Conservation (phyloP, 2,113 vertebrate species). For the Meleagris gallopavo region DNA sequence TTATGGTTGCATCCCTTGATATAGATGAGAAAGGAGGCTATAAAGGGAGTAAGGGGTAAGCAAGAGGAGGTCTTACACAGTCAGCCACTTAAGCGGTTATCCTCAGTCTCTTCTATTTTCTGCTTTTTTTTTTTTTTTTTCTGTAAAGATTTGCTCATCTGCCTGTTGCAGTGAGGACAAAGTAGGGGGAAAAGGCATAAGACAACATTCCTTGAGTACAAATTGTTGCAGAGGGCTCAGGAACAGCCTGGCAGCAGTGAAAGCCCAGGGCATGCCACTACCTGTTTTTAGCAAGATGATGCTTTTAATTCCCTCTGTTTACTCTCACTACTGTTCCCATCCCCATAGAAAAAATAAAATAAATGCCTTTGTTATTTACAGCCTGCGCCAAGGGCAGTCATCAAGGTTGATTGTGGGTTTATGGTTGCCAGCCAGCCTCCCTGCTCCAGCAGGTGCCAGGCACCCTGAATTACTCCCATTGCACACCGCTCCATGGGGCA, state of each 20-base stretch:
- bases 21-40: not conserved
- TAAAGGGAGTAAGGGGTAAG: not conserved
- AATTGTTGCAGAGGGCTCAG: not conserved
- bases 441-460: constrained; percentile 85
- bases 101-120: not conserved
- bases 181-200: not conserved
- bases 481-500: constrained; percentile 72
- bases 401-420: constrained; percentile 70
- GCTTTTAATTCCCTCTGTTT: constrained; percentile 61
- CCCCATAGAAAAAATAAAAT: constrained; percentile 20
- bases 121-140: not conserved
- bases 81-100: not conserved
- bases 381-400: constrained; percentile 72
- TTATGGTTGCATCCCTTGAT: not conserved
- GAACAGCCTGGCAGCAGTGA: not conserved
- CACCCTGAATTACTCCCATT: constrained; percentile 76
- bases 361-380: constrained; percentile 73
- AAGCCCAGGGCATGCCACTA: not conserved
- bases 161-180: not conserved
- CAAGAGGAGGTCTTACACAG: not conserved
- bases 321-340: constrained; percentile 41
- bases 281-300: constrained; percentile 22
- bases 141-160: not conserved
- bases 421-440: constrained; percentile 75
- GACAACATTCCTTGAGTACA: not conserved